Base-by-base conservation (phyloP, 2,797 vertebrate genomes). In the Parotocinclus haroldoi region DNA sequence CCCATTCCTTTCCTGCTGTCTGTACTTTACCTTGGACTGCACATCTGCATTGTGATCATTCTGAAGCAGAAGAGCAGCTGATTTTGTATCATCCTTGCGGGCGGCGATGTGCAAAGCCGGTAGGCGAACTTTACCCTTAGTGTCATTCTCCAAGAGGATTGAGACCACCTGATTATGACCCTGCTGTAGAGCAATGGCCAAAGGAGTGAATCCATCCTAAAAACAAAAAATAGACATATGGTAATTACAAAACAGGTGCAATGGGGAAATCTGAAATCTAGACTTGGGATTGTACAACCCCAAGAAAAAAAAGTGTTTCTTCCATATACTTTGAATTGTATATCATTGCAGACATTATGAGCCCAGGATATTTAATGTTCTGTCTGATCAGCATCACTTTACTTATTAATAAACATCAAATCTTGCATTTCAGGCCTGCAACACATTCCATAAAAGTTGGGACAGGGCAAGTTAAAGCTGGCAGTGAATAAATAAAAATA, bases 121-220 rank as follows among this genome's bases (percentile, higher is more conserved):
- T 40, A 99, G 87, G 16, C 97, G 88, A 11, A 99, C 97, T 73
- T 98, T 99, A 27, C 97, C 96, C 81, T 99, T 99, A 14, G 96
- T 99, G 78, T 99, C 97, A 0, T 99, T 96, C 81, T 99, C 97
- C 86, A 99, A 78, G 14, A 99, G 84, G 68, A 99, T 85, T 7
- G 97, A 97, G 64, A 99, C 97, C 0, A 98, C 96, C 85, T 98
- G 96, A 84, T 99, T 97, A 85, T 99, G 97, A 52, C 97, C 97
- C 79, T 99, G 97, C 80, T 99, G 96, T 46, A 99, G 89, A 0
- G 97, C 96, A 27, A 99, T 98, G 17, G 96, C 97, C 45, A 99
- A 87, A 3, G 97, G 97, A 19, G 97, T 99, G 80, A 99, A 99
- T 64, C 97, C 97, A 1, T 99, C 97, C 97, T 99, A 66, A 6